phyloP scores from a whole-genome alignment of 2,888 invertebrate species.

The Stenichneumon culpator region DNA sequence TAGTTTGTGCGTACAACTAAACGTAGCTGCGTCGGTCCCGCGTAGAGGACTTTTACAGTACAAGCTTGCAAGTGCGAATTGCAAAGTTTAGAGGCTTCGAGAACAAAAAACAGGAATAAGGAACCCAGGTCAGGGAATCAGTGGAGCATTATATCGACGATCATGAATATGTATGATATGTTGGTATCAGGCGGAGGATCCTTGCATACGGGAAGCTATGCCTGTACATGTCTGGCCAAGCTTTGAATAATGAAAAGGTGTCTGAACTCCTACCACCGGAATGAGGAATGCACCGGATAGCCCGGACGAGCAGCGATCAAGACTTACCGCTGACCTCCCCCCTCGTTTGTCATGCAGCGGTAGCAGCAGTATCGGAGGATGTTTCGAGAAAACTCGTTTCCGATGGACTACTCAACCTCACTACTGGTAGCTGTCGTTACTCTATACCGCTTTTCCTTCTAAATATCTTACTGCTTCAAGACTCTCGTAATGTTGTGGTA shows the following conservation, averaged over 20 bases:
- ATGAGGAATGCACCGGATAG: slow-evolving; percentile 50
- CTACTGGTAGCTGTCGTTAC: slow-evolving; percentile 45
- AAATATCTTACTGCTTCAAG: slow-evolving; percentile 56
- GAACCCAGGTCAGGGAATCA: background rate
- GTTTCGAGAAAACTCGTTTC: slow-evolving; percentile 32
- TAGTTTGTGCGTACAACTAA: background rate
- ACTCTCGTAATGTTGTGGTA: slow-evolving; percentile 35
- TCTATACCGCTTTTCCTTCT: slow-evolving; percentile 37
- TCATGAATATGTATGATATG: background rate
- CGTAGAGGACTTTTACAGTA: background rate
- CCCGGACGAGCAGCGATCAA: slow-evolving; percentile 42
- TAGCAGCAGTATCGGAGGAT: slow-evolving; percentile 31
- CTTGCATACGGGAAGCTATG: background rate
- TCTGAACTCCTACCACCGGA: slow-evolving; percentile 63
- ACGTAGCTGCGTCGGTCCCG: background rate
- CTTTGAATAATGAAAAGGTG: slow-evolving; percentile 80
- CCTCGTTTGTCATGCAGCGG: slow-evolving; percentile 31
- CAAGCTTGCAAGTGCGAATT: background rate
- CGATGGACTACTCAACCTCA: slow-evolving; percentile 24
- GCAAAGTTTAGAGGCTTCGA: background rate
- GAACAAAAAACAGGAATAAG: background rate
- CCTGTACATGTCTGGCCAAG: slow-evolving; percentile 67
- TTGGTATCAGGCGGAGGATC: background rate
- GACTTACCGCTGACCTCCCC: slow-evolving; percentile 26
- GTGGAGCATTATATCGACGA: background rate